Evolutionary conservation across 2,113 vertebrate species (phyloP), one percentile per base, ranked within the genome.

Genomic region (Daphoenositta chrysoptera): DNA sequence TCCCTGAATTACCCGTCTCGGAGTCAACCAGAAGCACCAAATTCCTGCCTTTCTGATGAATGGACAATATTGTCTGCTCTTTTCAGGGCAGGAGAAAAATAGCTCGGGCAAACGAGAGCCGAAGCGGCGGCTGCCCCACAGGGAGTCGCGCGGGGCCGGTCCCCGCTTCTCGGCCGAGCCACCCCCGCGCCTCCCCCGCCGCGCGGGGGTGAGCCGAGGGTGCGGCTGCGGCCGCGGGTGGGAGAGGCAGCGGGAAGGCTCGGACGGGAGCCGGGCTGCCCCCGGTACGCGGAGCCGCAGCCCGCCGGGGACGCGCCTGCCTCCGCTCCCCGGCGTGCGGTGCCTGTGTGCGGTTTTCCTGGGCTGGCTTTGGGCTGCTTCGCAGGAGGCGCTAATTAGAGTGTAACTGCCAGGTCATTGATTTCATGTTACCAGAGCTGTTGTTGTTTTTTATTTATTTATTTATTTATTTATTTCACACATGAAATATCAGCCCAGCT

Each of bases 321-420:
- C 40, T 31, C 66, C 58, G 26, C 80, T 47, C 54, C 82, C 75
- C 68, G 53, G 82, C 53, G 68, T 60, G 60, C 60, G 18, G 70
- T 39, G 69, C 20, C n/a, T 40, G 89, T 2, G 39, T 30, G 64
- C 28, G 93, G 26, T 50, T 50, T 80, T 28, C 72, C 90, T 39
- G 87, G 37, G 75, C 85, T 77, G 93, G 86, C 95, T 82, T 35
- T 54, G 91, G 94, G 91, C 92, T 80, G 93, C 95, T 90, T 97
- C 89, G 88, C 92, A 56, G 92, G 94, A 96, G 94, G 93, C 78
- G 89, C 97, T 97, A 97, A 97, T 96, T 96, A 86, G 95, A 95
- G 95, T 97, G 96, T 94, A 96, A 88, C 97, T 93, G 96, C 93
- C 86, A 96, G 97, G 95, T 95, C 97, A 96, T 69, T 95, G 96